Conservation (phyloP, 2,888 invertebrate genomes). For the Physocephala rufipes region DNA sequence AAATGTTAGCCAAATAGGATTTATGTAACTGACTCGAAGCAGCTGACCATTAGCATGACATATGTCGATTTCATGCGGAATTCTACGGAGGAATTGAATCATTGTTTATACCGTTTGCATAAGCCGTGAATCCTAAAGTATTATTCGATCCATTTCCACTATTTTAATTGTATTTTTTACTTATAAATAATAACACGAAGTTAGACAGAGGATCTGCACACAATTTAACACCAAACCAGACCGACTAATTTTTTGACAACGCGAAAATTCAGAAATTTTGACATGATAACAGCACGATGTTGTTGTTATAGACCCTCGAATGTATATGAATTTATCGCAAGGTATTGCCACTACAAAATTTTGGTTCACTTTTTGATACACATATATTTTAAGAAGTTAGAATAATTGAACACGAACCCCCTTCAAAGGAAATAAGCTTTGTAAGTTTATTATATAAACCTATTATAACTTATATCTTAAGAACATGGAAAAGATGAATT, state of each 20-base stretch:
- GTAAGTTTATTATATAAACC: no score
- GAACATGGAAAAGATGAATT: no score
- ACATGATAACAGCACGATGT: no score
- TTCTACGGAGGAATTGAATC: slow-evolving; percentile 43
- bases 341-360: no score
- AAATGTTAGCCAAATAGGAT: slow-evolving; percentile 33
- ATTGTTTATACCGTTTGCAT: slow-evolving; percentile 31
- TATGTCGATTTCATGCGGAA: slow-evolving; percentile 42
- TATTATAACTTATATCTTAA: no score
- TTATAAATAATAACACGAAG: not conserved
- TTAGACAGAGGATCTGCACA: not conserved
- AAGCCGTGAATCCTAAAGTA: not conserved
- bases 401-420: no score
- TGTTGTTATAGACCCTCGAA: no score
- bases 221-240: not conserved
- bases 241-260: not conserved
- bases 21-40: slow-evolving; percentile 48
- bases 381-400: no score
- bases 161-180: not conserved
- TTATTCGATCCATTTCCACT: slow-evolving; percentile 21
- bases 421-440: no score
- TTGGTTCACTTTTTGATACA: no score
- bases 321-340: no score
- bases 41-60: slow-evolving; percentile 47
- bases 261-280: no score